Conservation (phyloP, 2,113 vertebrate species). For the Picathartes gymnocephalus region DNA sequence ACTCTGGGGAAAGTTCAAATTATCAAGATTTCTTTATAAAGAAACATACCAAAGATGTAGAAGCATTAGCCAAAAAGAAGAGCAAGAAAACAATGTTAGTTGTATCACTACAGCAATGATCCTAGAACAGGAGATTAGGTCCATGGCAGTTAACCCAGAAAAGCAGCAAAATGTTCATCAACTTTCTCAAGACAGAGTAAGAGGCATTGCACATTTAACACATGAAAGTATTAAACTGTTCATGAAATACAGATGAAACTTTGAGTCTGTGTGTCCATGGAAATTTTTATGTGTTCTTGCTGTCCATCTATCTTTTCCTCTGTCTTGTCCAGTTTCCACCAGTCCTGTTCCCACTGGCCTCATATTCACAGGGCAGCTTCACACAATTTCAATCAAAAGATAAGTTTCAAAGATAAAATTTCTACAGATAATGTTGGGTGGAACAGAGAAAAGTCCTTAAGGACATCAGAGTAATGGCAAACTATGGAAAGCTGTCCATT, state of each 20-base stretch:
- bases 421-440: neutral
- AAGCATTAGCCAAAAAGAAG: neutral
- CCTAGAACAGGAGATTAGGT: neutral
- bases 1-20: neutral
- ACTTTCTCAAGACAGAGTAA: neutral
- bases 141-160: neutral
- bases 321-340: neutral
- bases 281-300: neutral
- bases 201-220: neutral
- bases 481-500: neutral
- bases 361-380: rapidly evolving
- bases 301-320: neutral
- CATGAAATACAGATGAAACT: neutral
- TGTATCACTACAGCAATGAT: neutral
- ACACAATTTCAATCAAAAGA: neutral
- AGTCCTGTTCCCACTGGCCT: neutral
- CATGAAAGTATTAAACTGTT: neutral
- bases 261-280: neutral
- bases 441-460: neutral
- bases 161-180: neutral
- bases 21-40: neutral
- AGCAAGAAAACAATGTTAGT: neutral
- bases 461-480: neutral
- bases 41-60: neutral
- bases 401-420: neutral